These are phyloP conservation scores for Tragelaphus imberbis DNA, from an alignment of 2,113 vertebrate genomes.

Conservation along the genomic window DNA sequence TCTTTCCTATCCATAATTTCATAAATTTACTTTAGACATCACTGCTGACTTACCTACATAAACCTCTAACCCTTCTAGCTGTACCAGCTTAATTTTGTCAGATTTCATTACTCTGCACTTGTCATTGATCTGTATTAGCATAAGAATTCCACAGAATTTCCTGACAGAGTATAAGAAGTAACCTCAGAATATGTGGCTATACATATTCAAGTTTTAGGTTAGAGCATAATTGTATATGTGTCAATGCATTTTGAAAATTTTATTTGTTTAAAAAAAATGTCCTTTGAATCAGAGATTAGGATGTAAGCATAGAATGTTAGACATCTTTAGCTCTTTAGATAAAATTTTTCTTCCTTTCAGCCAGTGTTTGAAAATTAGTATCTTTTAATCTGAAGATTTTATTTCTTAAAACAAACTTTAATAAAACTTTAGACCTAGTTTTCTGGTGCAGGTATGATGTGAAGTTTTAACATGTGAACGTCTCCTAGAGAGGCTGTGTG, in stretches of 20 bases:
- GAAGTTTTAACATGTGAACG: background rate
- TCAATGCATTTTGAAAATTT: background rate
- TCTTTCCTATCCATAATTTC: background rate
- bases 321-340: background rate
- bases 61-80: background rate
- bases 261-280: background rate
- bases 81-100: background rate
- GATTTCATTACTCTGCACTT: background rate
- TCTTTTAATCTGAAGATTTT: background rate
- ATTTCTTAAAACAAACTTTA: background rate
- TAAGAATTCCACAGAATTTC: background rate
- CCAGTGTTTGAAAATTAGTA: background rate
- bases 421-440: background rate
- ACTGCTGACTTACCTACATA: background rate
- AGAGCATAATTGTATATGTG: background rate
- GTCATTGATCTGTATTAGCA: background rate
- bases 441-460: background rate
- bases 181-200: background rate
- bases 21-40: background rate
- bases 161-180: background rate
- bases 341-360: conserved; percentile 25
- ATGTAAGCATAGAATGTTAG: background rate
- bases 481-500: background rate
- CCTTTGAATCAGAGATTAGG: background rate
- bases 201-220: background rate